Percentiles rank a stretch among this genome's conserved stretches.
Conservation (phyloP, 2,888 invertebrate species). For the Schrankia costaestrigalis region DNA sequence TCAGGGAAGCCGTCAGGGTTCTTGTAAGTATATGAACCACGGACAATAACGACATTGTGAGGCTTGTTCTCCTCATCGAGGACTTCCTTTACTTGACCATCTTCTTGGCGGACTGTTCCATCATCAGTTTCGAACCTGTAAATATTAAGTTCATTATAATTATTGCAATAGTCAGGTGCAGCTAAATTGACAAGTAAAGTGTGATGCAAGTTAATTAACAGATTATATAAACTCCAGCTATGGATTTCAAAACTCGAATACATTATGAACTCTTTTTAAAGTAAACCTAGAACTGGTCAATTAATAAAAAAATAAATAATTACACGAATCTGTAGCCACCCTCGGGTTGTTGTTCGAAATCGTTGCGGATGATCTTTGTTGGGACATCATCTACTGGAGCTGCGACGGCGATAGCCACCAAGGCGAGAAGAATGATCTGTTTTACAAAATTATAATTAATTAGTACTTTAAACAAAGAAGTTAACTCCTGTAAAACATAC, state of each 20-base stretch:
- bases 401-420: no score
- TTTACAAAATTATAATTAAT: no score
- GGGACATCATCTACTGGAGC: background rate
- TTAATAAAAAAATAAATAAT: background rate
- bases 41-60: conserved; percentile 76
- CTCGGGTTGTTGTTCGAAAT: background rate
- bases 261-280: no score
- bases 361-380: background rate
- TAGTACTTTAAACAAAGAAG: no score
- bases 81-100: conserved; percentile 60
- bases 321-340: conserved; percentile 13
- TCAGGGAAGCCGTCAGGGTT: conserved; percentile 78
- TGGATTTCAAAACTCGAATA: no score
- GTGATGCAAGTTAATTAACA: no score
- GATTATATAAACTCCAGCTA: no score
- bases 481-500: no score
- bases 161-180: background rate
- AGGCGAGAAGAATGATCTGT: no score
- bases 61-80: conserved; percentile 81
- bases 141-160: background rate
- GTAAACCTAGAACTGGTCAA: no score
- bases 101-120: conserved; percentile 77
- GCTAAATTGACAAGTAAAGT: no score
- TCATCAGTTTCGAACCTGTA: conserved; percentile 75
- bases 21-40: conserved; percentile 81